phyloP scores from a whole-genome alignment of 1,140 invertebrate genomes.

The Lanistes nyassanus region DNA sequence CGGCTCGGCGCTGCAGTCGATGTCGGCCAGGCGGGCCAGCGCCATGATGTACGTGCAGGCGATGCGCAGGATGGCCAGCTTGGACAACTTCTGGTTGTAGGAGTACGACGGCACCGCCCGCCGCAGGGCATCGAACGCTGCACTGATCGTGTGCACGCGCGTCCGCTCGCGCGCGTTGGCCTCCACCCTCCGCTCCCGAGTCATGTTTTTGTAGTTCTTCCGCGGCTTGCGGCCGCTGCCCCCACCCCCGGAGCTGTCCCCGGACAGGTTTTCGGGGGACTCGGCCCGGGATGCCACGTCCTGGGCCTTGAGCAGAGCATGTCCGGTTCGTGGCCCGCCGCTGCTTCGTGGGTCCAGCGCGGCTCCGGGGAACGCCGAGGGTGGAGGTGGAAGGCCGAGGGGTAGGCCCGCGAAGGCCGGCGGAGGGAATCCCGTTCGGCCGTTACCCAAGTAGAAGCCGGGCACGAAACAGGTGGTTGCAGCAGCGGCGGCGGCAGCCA shows the following conservation, averaged over 20 bases:
- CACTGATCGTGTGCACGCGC: conserved; percentile 93
- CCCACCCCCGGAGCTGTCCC: conserved; percentile 43
- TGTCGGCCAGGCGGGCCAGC: conserved; percentile 76
- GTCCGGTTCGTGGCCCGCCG: neutral
- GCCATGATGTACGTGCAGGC: conserved; percentile 85
- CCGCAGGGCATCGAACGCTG: conserved; percentile 90
- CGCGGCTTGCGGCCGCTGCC: conserved; percentile 68
- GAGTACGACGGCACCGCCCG: conserved; percentile 88
- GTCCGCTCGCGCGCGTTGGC: conserved; percentile 93
- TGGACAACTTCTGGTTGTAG: conserved; percentile 91
- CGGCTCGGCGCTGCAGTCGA: conserved; percentile 43
- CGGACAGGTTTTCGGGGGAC: conserved; percentile 33
- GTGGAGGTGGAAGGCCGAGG: conserved; percentile 25
- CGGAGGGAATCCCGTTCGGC: conserved; percentile 20
- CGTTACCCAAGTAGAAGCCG: conserved; percentile 22
- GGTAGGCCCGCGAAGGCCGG: conserved; percentile 31
- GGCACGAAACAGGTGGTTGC: conserved; percentile 25
- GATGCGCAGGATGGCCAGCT: conserved; percentile 89
- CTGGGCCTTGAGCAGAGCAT: conserved; percentile 5
- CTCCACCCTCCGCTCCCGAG: conserved; percentile 87
- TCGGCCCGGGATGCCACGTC: conserved; percentile 20
- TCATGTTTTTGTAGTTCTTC: conserved; percentile 96
- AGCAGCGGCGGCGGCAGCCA: conserved; percentile 22
- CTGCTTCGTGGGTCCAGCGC: conserved; percentile 1
- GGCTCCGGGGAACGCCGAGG: neutral